Evolutionary conservation across 2,888 invertebrate genomes (phyloP), one percentile per base, ranked within the genome.

Genomic region (Anticlea derivata): DNA sequence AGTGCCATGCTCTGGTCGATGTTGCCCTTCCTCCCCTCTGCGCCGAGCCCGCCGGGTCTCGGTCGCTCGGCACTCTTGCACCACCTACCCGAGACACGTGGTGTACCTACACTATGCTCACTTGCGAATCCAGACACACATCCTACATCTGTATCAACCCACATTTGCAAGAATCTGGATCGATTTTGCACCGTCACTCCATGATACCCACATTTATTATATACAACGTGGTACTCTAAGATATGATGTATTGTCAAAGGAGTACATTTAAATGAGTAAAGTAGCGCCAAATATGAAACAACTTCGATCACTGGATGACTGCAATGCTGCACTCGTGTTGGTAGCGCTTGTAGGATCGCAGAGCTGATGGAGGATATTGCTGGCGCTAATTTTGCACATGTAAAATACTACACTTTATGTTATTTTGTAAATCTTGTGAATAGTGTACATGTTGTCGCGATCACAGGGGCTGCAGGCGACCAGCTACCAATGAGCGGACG

Each of bases 101-200:
- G 74, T 78, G 70, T 72, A 79, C 17, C 17, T 17, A 17, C 76
- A 76, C 77, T 77, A 75, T 77, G 78, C 72, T 76, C 79, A 81
- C 80, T 78, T 77, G 77, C 80, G 75, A 74, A 70, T 77, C 78
- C 76, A 73, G 58, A 80, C 73, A 78, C 69, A 76, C 68, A 82
- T 78, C 74, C 70, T 66, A 75, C 72, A 73, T 66, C 63, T 73
- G 64, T 70, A 69, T 70, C 67, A 60, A 70, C 63, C 62, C 63
- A 82, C 80, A 83, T 75, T 74, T 81, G 82, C 85, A 84, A 84
- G 79, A 62, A 53, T 82, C 78, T 79, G 79, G 86, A 87, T 90
- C 92, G 92, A 93, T 93, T 92, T 93, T 93, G 93, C 93, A 92
- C 93, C 92, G 91, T 89, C 83, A 88, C 87, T 89, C 86, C 89